phyloP scores from a whole-genome alignment of 2,888 invertebrate species.

The Coelopa pilipes region DNA sequence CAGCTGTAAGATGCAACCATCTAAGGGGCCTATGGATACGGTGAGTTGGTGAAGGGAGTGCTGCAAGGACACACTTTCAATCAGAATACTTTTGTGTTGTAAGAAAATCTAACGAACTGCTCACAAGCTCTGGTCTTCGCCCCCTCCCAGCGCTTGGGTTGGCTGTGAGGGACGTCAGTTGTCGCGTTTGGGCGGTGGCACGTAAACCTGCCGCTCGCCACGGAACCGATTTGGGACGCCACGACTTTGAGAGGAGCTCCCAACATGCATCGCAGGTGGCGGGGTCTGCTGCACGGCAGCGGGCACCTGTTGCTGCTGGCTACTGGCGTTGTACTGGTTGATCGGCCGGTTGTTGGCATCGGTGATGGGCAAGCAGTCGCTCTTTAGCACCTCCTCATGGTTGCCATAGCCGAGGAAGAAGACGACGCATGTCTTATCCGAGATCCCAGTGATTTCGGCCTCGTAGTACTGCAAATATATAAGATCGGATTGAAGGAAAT shows the following conservation, averaged over 20 bases:
- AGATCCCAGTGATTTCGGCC: constrained; percentile 83
- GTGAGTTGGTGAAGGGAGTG: too few species aligned
- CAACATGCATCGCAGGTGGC: constrained; percentile 10
- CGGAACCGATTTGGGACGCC: constrained; percentile 58
- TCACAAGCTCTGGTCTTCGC: too few species aligned
- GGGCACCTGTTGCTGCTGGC: constrained; percentile 44
- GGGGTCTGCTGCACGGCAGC: constrained; percentile 9
- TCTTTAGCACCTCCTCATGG: constrained; percentile 86
- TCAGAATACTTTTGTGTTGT: too few species aligned
- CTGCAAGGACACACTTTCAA: too few species aligned
- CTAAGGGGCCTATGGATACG: too few species aligned
- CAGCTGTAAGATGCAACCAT: too few species aligned
- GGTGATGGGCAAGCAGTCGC: constrained; percentile 80
- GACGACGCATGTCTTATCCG: constrained; percentile 86
- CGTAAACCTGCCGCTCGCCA: constrained; percentile 66
- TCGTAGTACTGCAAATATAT: constrained; percentile 77
- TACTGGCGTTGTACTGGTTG: constrained; percentile 48
- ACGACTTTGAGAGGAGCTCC: constrained; percentile 33
- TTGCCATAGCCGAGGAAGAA: constrained; percentile 89
- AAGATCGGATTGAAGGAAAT: neutral
- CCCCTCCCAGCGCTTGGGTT: neutral
- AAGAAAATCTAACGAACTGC: too few species aligned
- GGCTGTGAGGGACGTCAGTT: constrained; percentile 46
- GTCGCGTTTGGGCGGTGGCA: constrained; percentile 67
- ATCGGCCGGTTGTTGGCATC: constrained; percentile 60